Evolutionary conservation across 2,888 invertebrate genomes (phyloP).

Genomic region (Trachelus tabidus): DNA sequence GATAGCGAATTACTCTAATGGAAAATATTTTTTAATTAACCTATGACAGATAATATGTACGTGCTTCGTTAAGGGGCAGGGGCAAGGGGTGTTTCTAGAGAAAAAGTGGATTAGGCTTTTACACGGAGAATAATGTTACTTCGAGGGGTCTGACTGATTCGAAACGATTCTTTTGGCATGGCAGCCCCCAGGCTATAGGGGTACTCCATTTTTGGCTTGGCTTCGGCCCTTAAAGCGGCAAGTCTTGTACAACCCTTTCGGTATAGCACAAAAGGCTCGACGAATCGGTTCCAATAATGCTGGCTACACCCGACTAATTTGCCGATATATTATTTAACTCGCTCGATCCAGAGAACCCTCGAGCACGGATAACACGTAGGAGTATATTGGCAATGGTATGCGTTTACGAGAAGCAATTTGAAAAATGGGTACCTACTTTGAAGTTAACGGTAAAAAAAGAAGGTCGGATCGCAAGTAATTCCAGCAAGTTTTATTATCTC

Average conservation of each 20-base stretch:
- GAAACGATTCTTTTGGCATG: neutral
- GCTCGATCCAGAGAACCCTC: neutral
- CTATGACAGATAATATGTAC: neutral
- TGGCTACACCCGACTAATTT: neutral
- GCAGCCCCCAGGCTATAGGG: neutral
- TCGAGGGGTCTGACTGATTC: slow-evolving; percentile 2
- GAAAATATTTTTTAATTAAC: neutral
- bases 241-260: neutral
- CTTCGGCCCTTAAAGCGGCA: neutral
- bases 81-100: neutral
- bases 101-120: neutral
- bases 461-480: neutral
- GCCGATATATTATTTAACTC: neutral
- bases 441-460: neutral
- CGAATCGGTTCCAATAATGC: neutral
- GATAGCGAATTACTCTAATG: neutral
- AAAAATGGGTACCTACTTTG: neutral
- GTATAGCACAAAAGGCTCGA: neutral
- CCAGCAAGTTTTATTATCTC: neutral
- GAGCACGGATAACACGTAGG: neutral
- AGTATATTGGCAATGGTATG: neutral
- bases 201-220: neutral
- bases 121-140: neutral
- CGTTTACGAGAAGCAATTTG: neutral
- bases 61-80: neutral